Conservation (phyloP, 2,888 invertebrate genomes). For the Agelastica alni region DNA sequence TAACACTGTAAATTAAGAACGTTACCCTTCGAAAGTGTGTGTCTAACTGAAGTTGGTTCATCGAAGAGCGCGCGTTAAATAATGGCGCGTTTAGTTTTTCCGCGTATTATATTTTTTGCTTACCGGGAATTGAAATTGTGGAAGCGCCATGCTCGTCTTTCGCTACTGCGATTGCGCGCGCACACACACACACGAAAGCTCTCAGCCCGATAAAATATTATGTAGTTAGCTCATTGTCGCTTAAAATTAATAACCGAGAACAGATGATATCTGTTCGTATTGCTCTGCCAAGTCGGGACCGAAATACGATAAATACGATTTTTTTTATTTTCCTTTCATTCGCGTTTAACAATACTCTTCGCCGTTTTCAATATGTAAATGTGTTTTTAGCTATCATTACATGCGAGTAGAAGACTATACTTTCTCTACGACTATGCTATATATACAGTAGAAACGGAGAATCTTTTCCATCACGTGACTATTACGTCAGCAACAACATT, state of each 20-base stretch:
- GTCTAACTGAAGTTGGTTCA: background rate
- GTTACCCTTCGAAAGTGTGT: background rate
- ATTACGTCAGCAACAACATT: too few relatives aligned
- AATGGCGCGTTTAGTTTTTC: background rate
- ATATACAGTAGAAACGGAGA: too few relatives aligned
- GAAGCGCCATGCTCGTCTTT: background rate
- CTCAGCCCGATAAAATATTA: background rate
- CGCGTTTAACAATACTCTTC: too few relatives aligned
- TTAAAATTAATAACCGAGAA: too few relatives aligned
- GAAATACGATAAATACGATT: background rate
- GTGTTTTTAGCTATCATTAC: too few relatives aligned
- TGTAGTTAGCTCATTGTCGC: too few relatives aligned
- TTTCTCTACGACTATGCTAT: too few relatives aligned
- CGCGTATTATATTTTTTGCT: conserved; percentile 8
- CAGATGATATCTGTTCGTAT: background rate
- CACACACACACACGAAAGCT: background rate
- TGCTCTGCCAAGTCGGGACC: background rate
- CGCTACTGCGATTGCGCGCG: background rate
- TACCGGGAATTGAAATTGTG: background rate
- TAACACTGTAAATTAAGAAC: too few relatives aligned
- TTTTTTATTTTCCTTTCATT: background rate
- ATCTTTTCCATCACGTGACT: too few relatives aligned
- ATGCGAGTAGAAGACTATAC: too few relatives aligned
- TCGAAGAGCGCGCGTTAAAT: background rate
- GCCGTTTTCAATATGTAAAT: too few relatives aligned